phyloP scores from a whole-genome alignment of 2,797 vertebrate species.

The Anas acuta region DNA sequence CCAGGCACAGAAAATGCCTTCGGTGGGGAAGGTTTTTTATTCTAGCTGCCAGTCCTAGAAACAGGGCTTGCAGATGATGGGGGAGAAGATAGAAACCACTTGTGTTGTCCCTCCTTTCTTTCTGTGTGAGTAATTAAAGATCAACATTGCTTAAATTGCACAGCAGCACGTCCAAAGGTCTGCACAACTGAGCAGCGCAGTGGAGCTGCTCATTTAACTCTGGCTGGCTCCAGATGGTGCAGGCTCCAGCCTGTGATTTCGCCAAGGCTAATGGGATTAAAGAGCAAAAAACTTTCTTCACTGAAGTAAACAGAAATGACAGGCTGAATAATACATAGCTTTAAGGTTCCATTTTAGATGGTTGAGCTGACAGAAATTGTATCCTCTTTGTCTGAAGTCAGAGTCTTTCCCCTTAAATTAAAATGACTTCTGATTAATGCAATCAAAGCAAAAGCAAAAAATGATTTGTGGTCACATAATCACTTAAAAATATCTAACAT shows the following conservation, averaged over 20 bases:
- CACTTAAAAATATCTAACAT: not conserved
- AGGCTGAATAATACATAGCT: not conserved
- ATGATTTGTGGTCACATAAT: not conserved
- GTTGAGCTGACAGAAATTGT: not conserved
- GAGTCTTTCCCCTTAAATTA: not conserved
- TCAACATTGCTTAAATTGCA: not conserved
- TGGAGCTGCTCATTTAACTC: not conserved
- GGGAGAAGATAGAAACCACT: not conserved
- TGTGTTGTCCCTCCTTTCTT: not conserved
- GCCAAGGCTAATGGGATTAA: not conserved
- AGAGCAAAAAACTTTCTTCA: not conserved
- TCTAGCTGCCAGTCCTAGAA: not conserved
- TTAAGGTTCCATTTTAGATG: not conserved
- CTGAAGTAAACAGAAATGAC: not conserved
- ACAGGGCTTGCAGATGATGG: not conserved
- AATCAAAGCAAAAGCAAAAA: not conserved
- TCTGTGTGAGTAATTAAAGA: not conserved
- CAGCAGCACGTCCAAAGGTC: not conserved
- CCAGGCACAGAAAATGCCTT: not conserved
- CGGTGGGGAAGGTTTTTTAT: not conserved
- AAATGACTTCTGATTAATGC: not conserved
- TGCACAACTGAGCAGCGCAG: not conserved
- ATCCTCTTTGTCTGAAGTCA: not conserved
- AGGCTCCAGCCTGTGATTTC: not conserved
- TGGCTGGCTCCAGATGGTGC: not conserved